Evolutionary conservation across 2,888 invertebrate species (phyloP).

Genomic region (Coremacera marginata): DNA sequence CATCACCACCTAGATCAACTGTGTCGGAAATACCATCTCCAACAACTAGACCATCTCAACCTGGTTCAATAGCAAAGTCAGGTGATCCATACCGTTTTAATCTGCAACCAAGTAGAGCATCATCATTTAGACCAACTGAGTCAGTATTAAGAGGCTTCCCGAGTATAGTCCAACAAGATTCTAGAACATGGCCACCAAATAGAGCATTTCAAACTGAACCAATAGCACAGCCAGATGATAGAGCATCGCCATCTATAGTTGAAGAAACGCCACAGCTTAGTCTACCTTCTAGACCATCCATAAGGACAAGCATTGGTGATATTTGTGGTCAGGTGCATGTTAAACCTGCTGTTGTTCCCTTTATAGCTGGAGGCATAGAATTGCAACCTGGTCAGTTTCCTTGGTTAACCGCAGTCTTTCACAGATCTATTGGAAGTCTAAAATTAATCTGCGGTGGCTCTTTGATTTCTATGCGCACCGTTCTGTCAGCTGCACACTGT

Average conservation of each 20-base stretch:
- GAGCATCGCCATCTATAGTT: not conserved
- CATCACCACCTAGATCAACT: too few relatives aligned
- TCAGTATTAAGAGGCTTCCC: too few relatives aligned
- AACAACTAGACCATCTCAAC: not conserved
- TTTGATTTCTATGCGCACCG: slow-evolving; percentile 58
- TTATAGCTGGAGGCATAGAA: slow-evolving; percentile 52
- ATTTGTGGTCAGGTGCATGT: slow-evolving; percentile 56
- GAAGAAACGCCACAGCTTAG: too few relatives aligned
- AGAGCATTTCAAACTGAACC: not conserved
- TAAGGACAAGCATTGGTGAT: not conserved
- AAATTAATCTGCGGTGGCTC: slow-evolving; percentile 65
- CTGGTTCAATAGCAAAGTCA: not conserved
- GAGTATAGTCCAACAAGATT: too few relatives aligned
- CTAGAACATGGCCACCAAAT: too few relatives aligned
- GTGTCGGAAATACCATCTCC: too few relatives aligned
- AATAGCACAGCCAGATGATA: not conserved
- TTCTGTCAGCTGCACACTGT: slow-evolving; percentile 69
- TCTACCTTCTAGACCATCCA: not conserved
- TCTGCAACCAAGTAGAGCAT: too few relatives aligned
- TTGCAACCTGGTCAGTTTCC: slow-evolving; percentile 73
- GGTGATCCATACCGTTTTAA: too few relatives aligned
- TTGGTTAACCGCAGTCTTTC: slow-evolving; percentile 75
- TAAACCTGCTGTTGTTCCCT: slow-evolving; percentile 45
- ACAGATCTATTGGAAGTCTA: slow-evolving; percentile 63
- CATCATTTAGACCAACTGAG: too few relatives aligned